Evolutionary conservation across 2,113 vertebrate species (phyloP).

Genomic region (Microtus pennsylvanicus): DNA sequence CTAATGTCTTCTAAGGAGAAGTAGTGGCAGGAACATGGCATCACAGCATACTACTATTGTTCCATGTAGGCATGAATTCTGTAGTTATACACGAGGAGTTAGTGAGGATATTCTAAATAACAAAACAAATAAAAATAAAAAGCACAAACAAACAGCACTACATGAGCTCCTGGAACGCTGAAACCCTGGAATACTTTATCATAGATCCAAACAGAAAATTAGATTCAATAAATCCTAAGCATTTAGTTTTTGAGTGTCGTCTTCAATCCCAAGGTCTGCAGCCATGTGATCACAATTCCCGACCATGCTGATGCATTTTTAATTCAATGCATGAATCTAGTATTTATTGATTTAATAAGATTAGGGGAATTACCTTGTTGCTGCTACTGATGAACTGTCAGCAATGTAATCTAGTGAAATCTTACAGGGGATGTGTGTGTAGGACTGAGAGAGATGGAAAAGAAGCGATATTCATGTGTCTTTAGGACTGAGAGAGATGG

Average conservation of each 20-base stretch:
- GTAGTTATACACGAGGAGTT: slow-evolving; percentile 33
- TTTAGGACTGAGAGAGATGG: background rate
- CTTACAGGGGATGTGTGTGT: slow-evolving; percentile 60
- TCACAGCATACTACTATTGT: slow-evolving; percentile 8
- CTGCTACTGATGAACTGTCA: slow-evolving; percentile 79
- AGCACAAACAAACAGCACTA: background rate
- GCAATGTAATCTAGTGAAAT: slow-evolving; percentile 79
- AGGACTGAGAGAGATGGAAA: background rate
- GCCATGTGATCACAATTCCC: slow-evolving; percentile 62
- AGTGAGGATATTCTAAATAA: slow-evolving; percentile 51
- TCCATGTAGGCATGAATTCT: slow-evolving; percentile 33
- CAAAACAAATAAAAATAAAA: slow-evolving; percentile 26
- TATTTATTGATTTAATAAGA: slow-evolving; percentile 84
- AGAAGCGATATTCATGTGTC: background rate
- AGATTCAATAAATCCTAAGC: slow-evolving; percentile 66
- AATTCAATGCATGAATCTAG: slow-evolving; percentile 77
- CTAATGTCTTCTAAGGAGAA: slow-evolving; percentile 47
- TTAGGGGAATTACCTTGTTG: slow-evolving; percentile 76
- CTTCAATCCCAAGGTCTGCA: slow-evolving; percentile 58
- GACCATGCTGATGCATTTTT: slow-evolving; percentile 73
- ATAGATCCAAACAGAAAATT: slow-evolving; percentile 44
- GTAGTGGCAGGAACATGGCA: slow-evolving; percentile 41
- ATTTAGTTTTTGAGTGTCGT: slow-evolving; percentile 58
- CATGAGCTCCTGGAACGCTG: slow-evolving; percentile 42
- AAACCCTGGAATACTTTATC: slow-evolving; percentile 28